These are phyloP conservation scores for Drosophila peninsularis DNA, from an alignment of 2,888 invertebrate genomes.

Conservation along the genomic window DNA sequence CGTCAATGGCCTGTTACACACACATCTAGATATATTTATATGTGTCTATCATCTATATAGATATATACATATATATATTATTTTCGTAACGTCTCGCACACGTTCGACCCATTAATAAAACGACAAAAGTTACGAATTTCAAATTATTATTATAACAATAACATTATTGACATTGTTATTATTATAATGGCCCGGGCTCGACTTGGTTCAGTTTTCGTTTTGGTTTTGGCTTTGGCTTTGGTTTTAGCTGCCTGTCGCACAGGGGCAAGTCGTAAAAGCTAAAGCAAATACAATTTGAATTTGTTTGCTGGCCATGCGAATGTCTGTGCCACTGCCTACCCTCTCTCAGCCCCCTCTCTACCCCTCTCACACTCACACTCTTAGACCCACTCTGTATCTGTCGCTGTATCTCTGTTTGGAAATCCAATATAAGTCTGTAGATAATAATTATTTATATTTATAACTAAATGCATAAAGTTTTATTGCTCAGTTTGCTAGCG, in stretches of 20 bases:
- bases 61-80: slow-evolving; percentile 25
- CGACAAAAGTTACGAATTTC: slow-evolving; percentile 79
- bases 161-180: slow-evolving; percentile 77
- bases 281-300: slow-evolving; percentile 66
- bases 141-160: slow-evolving; percentile 80
- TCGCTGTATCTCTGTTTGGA: slow-evolving; percentile 46
- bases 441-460: slow-evolving; percentile 82
- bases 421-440: slow-evolving; percentile 66
- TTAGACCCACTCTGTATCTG: slow-evolving; percentile 21
- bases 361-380: neutral
- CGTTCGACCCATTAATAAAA: slow-evolving; percentile 79
- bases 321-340: neutral
- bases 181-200: slow-evolving; percentile 49
- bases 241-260: slow-evolving; percentile 38
- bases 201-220: slow-evolving; percentile 30
- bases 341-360: too few relatives aligned
- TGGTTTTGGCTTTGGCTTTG: slow-evolving; percentile 20
- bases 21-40: neutral
- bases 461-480: slow-evolving; percentile 81
- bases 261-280: slow-evolving; percentile 56
- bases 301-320: slow-evolving; percentile 48
- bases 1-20: slow-evolving; percentile 50
- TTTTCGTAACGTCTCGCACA: slow-evolving; percentile 45
- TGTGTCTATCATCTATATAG: slow-evolving; percentile 8
- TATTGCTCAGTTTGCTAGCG: slow-evolving; percentile 58